Percentiles rank a stretch among this genome's conserved stretches.
Evolutionary conservation across 2,113 vertebrate genomes (phyloP).

Genomic region (Dendropsophus ebraccatus): DNA sequence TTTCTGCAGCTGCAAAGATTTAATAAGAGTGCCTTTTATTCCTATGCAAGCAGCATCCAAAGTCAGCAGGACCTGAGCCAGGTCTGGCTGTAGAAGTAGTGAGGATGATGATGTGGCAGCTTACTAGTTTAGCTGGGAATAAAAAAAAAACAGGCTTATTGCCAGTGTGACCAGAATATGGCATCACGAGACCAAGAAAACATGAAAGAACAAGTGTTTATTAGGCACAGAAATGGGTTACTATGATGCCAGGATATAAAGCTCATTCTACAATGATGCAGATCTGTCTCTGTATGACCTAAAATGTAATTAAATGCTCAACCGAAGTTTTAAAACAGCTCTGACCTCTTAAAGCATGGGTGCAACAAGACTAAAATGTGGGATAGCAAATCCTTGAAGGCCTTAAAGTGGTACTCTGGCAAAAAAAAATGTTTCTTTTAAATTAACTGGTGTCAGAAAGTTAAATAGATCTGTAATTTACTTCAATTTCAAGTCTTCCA

Average conservation of each 20-base stretch:
- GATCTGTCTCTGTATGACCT: background rate
- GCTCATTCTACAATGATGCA: background rate
- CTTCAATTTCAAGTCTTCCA: too few relatives aligned
- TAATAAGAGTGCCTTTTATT: conserved; percentile 20
- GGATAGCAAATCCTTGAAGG: too few relatives aligned
- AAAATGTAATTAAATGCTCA: background rate
- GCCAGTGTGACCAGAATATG: conserved; percentile 19
- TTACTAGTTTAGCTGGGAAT: background rate
- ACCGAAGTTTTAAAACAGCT: too few relatives aligned
- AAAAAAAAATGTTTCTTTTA: too few relatives aligned
- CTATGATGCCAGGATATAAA: background rate
- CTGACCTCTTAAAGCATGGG: too few relatives aligned
- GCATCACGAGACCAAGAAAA: background rate
- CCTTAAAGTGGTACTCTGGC: too few relatives aligned
- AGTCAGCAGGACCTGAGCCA: conserved; percentile 2
- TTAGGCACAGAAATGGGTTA: background rate
- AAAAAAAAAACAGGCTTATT: background rate
- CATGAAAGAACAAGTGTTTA: conserved; percentile 16
- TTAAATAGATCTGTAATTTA: too few relatives aligned
- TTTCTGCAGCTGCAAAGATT: conserved; percentile 30
- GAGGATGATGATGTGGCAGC: conserved; percentile 45
- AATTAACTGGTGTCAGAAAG: too few relatives aligned
- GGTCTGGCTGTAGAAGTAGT: background rate
- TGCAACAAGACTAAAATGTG: too few relatives aligned
- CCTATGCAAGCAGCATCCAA: conserved; percentile 2